Evolutionary conservation across 1,140 invertebrate species (phyloP).

Genomic region (Drosophila paulistorum): DNA sequence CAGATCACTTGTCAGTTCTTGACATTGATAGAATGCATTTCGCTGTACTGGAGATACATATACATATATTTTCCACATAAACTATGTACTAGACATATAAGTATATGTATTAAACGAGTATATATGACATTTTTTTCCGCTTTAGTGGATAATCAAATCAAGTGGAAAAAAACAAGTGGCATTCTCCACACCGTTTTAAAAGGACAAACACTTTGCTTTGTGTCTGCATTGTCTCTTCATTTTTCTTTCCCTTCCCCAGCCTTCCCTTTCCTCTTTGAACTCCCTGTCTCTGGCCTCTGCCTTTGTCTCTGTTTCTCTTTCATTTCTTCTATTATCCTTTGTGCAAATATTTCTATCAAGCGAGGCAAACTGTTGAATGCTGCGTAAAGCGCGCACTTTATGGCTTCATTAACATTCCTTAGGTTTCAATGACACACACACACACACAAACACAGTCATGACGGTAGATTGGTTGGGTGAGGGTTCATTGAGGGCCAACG

Average conservation of each 20-base stretch:
- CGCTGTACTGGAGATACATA: background rate
- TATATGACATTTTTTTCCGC: conserved; percentile 9
- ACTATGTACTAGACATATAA: background rate
- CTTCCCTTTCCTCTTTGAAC: background rate
- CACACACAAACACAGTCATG: background rate
- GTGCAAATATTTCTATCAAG: conserved; percentile 50
- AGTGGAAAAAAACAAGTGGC: conserved; percentile 1
- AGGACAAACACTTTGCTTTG: conserved; percentile 27
- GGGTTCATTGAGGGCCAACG: conserved; percentile 30
- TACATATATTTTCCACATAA: background rate
- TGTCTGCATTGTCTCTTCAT: conserved; percentile 17
- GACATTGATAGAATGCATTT: conserved; percentile 1
- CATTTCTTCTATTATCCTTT: conserved; percentile 10
- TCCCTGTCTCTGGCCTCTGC: background rate
- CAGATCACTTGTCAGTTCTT: background rate
- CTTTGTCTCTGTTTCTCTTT: conserved; percentile 21
- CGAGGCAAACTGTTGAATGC: conserved; percentile 54
- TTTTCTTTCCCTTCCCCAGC: background rate
- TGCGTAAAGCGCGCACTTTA: conserved; percentile 65
- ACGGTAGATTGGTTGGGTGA: background rate
- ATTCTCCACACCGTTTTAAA: conserved; percentile 5
- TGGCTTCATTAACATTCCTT: conserved; percentile 74
- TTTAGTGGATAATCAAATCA: conserved; percentile 12
- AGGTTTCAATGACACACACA: conserved; percentile 57
- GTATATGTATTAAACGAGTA: no score